Evolutionary conservation across 2,888 invertebrate species (phyloP), one percentile per base, ranked within the genome.

Genomic region (Drosophila mercatorum): DNA sequence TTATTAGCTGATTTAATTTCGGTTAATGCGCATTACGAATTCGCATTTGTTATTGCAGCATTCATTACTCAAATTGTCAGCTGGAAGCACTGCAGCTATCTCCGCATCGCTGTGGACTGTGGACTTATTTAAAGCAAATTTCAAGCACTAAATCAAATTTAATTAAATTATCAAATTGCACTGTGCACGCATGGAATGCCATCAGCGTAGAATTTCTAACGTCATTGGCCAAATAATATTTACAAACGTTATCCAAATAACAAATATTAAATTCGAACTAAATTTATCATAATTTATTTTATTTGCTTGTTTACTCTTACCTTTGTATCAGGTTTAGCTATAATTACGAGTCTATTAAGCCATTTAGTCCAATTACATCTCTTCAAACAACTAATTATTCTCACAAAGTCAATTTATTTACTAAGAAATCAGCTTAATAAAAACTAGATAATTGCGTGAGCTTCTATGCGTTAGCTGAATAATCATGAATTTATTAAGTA

Each of bases 1-100:
- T 80, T 75, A 84, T 88, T 80, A 75, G 78, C 73, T 78, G 78
- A 83, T 85, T 83, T 85, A 58, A 72, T 83, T 78, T 78, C 47
- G 63, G 83, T 85, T 84, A 84, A 84, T 85, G 67, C 72, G 66
- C 66, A 64, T 65, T 65, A 38, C 57, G 61, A 62, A 84, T 83
- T 72, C 69, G 67, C 67, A 75, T 65, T 56, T 38, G 43, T 26
- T 26, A 28, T 43, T 69, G 61, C 55, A 40, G 44, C 64, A 68
- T 78, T 65, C 62, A 78, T 78, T 44, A 63, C 62, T 40, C 51
- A 57, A 55, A 67, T 71, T 64, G 57, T 56, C 55, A 64, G 43
- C 67, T 55, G 14, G 36, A 17, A 67, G 55, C 26, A 53, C 53
- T 28, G n/a, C 55, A n/a, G n/a, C 8, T 26, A 22, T 10, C 17